Evolutionary conservation across 2,113 vertebrate species (phyloP), one percentile per base, ranked within the genome.

Genomic region (Nicator chloris): DNA sequence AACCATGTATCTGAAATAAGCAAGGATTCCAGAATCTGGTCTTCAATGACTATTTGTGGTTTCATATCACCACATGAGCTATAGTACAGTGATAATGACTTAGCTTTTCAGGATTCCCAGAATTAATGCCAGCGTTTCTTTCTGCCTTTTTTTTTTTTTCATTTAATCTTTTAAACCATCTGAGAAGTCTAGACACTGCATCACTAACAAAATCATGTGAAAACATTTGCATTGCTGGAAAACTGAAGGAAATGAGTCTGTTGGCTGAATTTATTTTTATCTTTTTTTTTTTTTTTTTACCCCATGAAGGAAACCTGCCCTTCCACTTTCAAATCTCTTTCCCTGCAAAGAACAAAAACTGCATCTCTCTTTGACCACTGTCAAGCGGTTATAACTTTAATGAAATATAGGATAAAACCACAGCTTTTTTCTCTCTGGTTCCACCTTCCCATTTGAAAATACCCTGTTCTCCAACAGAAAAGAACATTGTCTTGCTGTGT

Each of bases 171-270:
- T 85, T 15, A 92, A 78, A 95, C 72, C 70, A 94, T 96, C 95
- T 95, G 96, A 98, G 87, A 96, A 97, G 97, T 97, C 97, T 98
- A 98, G 97, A 98, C 97, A 86, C 88, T 95, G 93, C 94, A 96
- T 97, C 96, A 97, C 87, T 92, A 88, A 89, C 80, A 94, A 31
- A 97, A 90, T 92, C 93, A 93, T 63, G 73, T 86, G 86, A 93
- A 97, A 88, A 88, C 73, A 94, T 88, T 91, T 94, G 53, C 64
- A 86, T 78, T 77, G 68, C 78, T 91, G 78, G 70, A 96, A 94
- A 94, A 91, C 31, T 83, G 66, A 88, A 95, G 93, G 39, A 95
- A 96, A 94, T 89, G 23, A 95, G 61, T 80, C 66, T 69, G 84
- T 80, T 92, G 81, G 81, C 66, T 83, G 45, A 57, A 88, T 88